phyloP scores from a whole-genome alignment of 2,113 vertebrate genomes.

The Halcyon malimbica region DNA sequence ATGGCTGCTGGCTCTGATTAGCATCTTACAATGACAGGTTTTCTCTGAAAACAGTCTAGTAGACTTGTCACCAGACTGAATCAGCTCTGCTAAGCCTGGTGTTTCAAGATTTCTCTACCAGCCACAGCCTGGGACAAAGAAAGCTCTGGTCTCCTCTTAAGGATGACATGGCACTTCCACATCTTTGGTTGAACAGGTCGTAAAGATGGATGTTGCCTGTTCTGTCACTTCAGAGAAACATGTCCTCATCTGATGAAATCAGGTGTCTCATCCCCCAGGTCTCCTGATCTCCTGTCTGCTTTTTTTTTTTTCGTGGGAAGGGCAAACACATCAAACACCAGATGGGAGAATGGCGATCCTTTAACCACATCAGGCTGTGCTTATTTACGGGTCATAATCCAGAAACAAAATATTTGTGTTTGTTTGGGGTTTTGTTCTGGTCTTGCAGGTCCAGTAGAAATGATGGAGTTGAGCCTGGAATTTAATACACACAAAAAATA shows the following conservation, averaged over 20 bases:
- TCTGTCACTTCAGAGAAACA: neutral
- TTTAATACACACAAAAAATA: neutral
- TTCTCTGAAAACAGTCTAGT: neutral
- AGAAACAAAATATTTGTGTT: neutral
- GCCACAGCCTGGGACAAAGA: neutral
- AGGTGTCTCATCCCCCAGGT: neutral
- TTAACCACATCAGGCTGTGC: neutral
- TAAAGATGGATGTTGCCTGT: neutral
- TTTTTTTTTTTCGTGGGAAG: neutral
- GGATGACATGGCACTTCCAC: neutral
- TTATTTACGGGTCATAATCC: neutral
- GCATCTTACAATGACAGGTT: neutral
- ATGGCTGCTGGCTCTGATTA: neutral
- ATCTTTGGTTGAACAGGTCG: neutral
- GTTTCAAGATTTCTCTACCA: neutral
- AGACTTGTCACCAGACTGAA: neutral
- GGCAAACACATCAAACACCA: neutral
- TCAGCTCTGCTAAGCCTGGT: neutral
- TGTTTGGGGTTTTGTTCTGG: neutral
- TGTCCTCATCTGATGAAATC: neutral
- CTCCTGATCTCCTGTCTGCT: neutral
- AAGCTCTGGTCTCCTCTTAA: fast-evolving
- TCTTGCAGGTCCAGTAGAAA: neutral
- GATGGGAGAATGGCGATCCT: neutral
- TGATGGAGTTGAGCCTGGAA: neutral